Base-by-base conservation (phyloP, 2,797 vertebrate genomes). In the Sebastes iracundus region DNA sequence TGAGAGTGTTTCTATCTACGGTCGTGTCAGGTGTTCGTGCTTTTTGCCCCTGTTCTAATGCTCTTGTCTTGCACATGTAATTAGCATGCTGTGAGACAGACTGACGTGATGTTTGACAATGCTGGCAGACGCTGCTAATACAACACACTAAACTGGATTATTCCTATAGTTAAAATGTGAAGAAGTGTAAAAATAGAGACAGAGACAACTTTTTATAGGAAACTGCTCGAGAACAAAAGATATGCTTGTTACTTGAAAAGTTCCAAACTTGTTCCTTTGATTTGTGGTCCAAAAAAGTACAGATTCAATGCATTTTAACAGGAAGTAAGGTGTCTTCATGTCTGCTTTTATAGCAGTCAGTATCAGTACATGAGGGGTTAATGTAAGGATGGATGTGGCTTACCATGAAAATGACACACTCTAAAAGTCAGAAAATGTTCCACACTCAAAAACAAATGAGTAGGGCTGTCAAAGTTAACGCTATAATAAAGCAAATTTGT, bases 61-160 rank as follows among this genome's bases (percentile, higher is more conserved):
- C 46, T 64, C 32, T 63, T 14, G 67, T 59, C 73, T 77, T 55
- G 64, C 30, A 63, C 56, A 25, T 85, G 77, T 83, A 88, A 92
- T 92, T 87, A 88, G 75, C 71, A 79, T 46, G 70, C 82, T 22
- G 72, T 3, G 49, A 77, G 52, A 70, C 58, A 71, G 60, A 59
- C 25, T 82, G 85, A 83, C 82, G 12, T 0, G 10, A 79, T 33
- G 75, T 79, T 84, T 63, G 85, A 82, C 82, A 73, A 56, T 12
- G 30, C 77, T 80, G 88, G 72, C 78, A 84, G 68, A 84, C 72
- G 16, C 64, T 20, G 64, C 74, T 62, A 67, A 84, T 59, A 73
- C 83, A 77, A 72, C 71, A 63, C 22, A 69, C 55, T 46, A 64
- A 56, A 8, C 66, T 42, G 23, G 46, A 74, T 67, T 56, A 42